Conservation (phyloP, 2,888 invertebrate species). For the Diarsia brunnea region DNA sequence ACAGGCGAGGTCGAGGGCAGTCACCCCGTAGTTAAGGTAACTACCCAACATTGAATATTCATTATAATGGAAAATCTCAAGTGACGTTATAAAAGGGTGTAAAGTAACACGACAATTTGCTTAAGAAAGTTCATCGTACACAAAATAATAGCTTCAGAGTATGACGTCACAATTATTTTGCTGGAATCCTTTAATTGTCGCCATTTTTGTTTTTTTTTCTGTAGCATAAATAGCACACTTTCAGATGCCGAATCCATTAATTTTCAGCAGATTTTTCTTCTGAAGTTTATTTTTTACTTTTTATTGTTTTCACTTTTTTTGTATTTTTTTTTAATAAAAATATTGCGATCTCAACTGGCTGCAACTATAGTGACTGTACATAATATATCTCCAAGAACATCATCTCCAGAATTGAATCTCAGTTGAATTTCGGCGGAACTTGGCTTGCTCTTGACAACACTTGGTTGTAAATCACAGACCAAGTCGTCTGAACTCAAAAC, state of each 20-base stretch:
- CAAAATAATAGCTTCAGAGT: constrained; percentile 3
- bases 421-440: constrained; percentile 28
- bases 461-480: constrained; percentile 53
- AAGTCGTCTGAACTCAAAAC: constrained; percentile 58
- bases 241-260: neutral
- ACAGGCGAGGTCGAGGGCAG: neutral
- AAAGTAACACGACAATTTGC: neutral
- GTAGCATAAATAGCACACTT: neutral
- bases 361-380: neutral
- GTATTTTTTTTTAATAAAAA: no score
- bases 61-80: constrained; percentile 19
- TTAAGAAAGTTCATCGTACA: neutral
- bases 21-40: neutral
- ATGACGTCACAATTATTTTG: neutral
- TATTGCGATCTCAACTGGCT: no score
- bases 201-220: neutral
- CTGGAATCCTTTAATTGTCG: neutral
- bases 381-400: neutral
- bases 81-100: constrained; percentile 3
- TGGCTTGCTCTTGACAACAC: constrained; percentile 53
- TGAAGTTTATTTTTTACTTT: no score
- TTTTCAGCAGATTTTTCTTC: neutral
- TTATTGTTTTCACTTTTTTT: no score
- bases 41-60: constrained; percentile 11
- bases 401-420: constrained; percentile 30